Evolutionary conservation across 2,113 vertebrate species (phyloP), one percentile per base, ranked within the genome.

Genomic region (Etheostoma cragini): DNA sequence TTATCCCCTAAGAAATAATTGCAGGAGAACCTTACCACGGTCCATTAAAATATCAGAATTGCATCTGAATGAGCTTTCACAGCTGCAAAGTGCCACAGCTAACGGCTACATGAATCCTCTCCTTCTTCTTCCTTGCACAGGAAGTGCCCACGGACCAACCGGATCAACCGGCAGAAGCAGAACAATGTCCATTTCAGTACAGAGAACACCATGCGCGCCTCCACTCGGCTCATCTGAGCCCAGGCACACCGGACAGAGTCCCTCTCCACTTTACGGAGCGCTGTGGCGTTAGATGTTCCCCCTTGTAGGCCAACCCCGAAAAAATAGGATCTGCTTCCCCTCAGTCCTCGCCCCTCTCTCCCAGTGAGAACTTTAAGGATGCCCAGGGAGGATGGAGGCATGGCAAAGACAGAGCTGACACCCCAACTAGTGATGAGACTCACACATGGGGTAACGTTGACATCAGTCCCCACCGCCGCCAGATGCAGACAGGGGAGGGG

Each of bases 81-180:
- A 21, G 65, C 11, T n/a, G 24, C 19, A 52, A 14, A 46, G 46
- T 35, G 5, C 6, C 38, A 49, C 4, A 2, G 5, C 16, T 67
- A 67, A 78, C 60, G 45, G 21, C 70, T 21, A 5, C 4, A 1
- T 54, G 42, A 30, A 4, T 69, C 47, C 14, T 71, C 46, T 8
- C 38, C 63, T 75, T 75, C 56, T 76, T 74, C 56, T 47, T 72
- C 73, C 72, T 69, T 68, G 21, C 89, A 80, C 94, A 99, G 98
- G 95, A 99, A 99, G 96, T 99, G 98, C 95, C 98, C 98, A 82
- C 95, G 98, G 94, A 98, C 96, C 94, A 99, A 99, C 96, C 94
- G 98, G 94, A 98, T 99, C 94, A 97, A 99, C 96, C 97, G 98
- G 87, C 98, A 99, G 95, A 99, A 99, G 95, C 98, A 99, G 93